Conservation (phyloP, 2,888 invertebrate species). For the Himalopsyche kuldschensis region DNA sequence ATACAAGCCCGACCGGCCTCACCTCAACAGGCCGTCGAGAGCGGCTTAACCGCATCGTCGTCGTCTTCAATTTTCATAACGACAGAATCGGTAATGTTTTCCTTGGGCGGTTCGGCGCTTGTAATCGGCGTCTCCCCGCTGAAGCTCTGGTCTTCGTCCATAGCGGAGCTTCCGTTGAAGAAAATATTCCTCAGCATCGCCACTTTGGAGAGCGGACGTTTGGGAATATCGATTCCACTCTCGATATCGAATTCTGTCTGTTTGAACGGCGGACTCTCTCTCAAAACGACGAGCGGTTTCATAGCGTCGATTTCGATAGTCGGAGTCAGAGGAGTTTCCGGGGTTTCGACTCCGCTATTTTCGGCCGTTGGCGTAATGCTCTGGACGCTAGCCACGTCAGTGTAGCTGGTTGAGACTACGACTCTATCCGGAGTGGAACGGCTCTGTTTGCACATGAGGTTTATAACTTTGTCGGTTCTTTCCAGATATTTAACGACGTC, state of each 20-base stretch:
- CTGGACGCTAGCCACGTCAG: slow-evolving; percentile 31
- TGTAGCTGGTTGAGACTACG: slow-evolving; percentile 33
- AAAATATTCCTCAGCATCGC: slow-evolving; percentile 58
- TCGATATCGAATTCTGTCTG: slow-evolving; percentile 24
- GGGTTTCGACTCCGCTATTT: not conserved
- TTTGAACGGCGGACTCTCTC: slow-evolving; percentile 11
- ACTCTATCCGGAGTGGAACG: slow-evolving; percentile 13
- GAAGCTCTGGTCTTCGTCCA: slow-evolving; percentile 23
- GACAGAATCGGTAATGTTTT: slow-evolving; percentile 20
- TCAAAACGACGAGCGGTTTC: slow-evolving; percentile 23
- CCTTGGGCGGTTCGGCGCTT: slow-evolving; percentile 7
- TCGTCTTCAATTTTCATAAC: slow-evolving; percentile 14
- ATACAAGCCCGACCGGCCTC: not conserved
- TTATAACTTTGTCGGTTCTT: slow-evolving; percentile 37
- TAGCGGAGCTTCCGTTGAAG: slow-evolving; percentile 49
- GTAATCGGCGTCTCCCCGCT: not conserved
- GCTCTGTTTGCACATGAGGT: slow-evolving; percentile 34
- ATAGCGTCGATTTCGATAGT: slow-evolving; percentile 13
- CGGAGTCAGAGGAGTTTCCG: slow-evolving; percentile 31
- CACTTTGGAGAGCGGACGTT: slow-evolving; percentile 53
- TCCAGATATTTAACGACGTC: slow-evolving; percentile 38
- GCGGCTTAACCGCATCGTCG: not conserved
- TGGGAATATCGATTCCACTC: slow-evolving; percentile 40
- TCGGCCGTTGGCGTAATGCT: slow-evolving; percentile 21
- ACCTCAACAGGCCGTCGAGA: not conserved